These are phyloP conservation scores for Montipora capitata DNA, from an alignment of 92 coral and sea anemone genomes.

Conservation along the genomic window DNA sequence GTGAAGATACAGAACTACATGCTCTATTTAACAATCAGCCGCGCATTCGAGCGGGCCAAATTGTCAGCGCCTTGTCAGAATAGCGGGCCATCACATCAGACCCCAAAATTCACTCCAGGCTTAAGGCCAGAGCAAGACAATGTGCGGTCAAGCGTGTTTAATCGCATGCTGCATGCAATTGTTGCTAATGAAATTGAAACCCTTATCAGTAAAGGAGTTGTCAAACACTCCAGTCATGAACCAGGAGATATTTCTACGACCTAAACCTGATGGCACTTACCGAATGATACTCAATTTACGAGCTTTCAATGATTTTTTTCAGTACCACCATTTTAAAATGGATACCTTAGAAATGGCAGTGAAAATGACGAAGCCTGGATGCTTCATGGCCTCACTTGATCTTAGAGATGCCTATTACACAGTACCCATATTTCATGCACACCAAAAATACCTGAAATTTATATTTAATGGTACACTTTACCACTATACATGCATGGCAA, in stretches of 20 bases:
- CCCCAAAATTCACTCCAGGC: constrained; percentile 32
- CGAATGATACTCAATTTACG: background rate
- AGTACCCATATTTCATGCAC: background rate
- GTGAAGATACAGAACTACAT: background rate
- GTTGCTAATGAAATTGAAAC: constrained; percentile 58
- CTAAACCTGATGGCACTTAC: too few species aligned
- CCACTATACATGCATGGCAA: constrained; percentile 7
- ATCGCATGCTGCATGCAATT: constrained; percentile 42
- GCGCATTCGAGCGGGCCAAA: background rate
- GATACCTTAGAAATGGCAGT: too few species aligned
- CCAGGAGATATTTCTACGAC: background rate
- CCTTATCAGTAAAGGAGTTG: constrained; percentile 20
- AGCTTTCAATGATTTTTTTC: background rate
- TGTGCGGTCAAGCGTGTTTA: constrained; percentile 53
- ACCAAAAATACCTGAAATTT: constrained; percentile 46
- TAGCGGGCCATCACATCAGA: constrained; percentile 36
- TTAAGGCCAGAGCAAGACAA: background rate
- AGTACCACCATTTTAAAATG: background rate
- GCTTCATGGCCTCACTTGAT: too few species aligned
- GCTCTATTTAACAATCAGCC: constrained; percentile 24
- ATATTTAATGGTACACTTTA: constrained; percentile 24
- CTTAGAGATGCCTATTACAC: too few species aligned
- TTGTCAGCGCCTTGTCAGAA: constrained; percentile 28
- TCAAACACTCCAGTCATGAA: background rate
- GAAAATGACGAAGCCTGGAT: too few species aligned